phyloP scores from a whole-genome alignment of 2,113 vertebrate species.

The Mastomys natalensis region DNA sequence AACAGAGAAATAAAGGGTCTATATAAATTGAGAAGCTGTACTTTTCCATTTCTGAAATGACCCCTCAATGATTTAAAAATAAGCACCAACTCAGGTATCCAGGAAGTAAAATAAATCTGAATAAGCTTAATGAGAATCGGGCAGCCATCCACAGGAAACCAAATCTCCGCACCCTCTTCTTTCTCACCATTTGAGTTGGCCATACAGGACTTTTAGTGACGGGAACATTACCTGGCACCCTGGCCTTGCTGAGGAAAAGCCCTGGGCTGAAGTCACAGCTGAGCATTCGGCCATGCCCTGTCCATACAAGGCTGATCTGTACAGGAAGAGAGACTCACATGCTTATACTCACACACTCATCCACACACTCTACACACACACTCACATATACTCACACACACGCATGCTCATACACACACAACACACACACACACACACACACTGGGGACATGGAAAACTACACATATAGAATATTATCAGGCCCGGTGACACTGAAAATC shows the following conservation, averaged over 20 bases:
- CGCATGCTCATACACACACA: too few relatives aligned
- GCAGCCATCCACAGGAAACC: neutral
- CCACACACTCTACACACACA: too few relatives aligned
- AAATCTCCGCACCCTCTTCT: neutral
- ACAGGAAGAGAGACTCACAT: too few relatives aligned
- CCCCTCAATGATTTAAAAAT: constrained; percentile 51
- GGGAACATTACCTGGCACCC: rapidly evolving
- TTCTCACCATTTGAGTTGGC: neutral
- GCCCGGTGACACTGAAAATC: neutral
- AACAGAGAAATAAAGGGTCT: constrained; percentile 2
- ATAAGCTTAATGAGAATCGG: neutral
- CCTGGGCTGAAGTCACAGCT: neutral
- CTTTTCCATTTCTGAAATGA: constrained; percentile 56
- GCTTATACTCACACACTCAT: too few relatives aligned
- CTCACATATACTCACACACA: too few relatives aligned
- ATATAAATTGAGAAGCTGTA: neutral
- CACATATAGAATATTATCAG: neutral
- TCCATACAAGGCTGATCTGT: neutral
- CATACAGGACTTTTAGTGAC: rapidly evolving
- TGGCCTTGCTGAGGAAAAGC: neutral
- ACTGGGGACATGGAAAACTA: neutral
- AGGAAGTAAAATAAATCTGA: constrained; percentile 44
- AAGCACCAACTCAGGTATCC: constrained; percentile 35
- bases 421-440: too few relatives aligned
- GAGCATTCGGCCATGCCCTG: rapidly evolving